Evolutionary conservation across 2,888 invertebrate genomes (phyloP), one percentile per base, ranked within the genome.

Genomic region (Cephus rjabovi): DNA sequence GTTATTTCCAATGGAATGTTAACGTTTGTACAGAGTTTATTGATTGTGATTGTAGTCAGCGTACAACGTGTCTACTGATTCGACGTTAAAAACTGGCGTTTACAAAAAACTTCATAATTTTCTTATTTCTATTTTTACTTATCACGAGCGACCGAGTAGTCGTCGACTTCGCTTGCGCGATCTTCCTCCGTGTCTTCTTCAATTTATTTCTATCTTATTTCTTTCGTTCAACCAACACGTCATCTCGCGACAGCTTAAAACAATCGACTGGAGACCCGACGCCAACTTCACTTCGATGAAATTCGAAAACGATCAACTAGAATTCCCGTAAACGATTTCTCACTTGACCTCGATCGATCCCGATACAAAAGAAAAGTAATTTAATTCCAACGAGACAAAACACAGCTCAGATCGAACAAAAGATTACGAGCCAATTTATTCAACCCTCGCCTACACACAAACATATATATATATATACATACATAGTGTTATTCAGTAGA

Each of bases 21-120:
- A 86, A 89, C 86, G 87, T 89, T 89, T 89, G 86, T 89, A 89
- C 88, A 89, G 88, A 89, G 89, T 89, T 89, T 89, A 89, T 89
- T 86, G 86, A 86, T 84, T 75, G 82, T 83, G 83, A 75, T 56
- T 40, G 31, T 75, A 77, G 77, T 56, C 56, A 81, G 77, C 74
- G 75, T 79, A 71, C 35, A 78, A 76, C 83, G 82, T 82, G 82
- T 84, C 82, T 84, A 83, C 80, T 83, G 56, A 82, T 82, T 85
- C 81, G 77, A 79, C 35, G 75, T 76, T 75, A 56, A 69, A 74
- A 69, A 75, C 69, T 76, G 74, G 11, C n/a, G 34, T 69, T 15
- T 77, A n/a, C 33, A 35, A 73, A 15, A 76, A 35, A 37, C 30
- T 74, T 69, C 4, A 34, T 34, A n/a, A 56, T 31, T 56, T 30